Base-by-base conservation (phyloP, 2,113 vertebrate species). In the Tupaia tana region DNA sequence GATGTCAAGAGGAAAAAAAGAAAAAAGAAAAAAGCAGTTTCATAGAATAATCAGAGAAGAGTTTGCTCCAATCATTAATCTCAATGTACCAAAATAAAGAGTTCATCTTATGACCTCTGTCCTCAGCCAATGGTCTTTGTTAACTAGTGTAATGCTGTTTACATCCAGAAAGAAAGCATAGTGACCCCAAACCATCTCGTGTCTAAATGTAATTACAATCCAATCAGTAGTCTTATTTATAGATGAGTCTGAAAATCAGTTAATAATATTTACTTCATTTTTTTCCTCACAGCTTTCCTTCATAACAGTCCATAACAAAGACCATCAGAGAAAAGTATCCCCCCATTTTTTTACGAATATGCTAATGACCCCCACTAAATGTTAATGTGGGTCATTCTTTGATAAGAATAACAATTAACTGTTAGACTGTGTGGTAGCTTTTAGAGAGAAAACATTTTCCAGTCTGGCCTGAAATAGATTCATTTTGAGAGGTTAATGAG, bases 401-500 rank as follows among this genome's bases (percentile, higher is more conserved):
- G 97, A 98, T 98, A 98, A 98, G 98, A 98, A 98, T 98, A 98
- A 98, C 98, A 98, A 98, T 98, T 98, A 98, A 98, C 98, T 98
- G 90, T 93, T 98, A 97, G 93, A 97, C 97, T 97, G 89, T 83
- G 9, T 97, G 96, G 97, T 98, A 97, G 97, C 98, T 98, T 98
- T 98, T 98, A 98, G 97, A 98, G 95, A 96, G 95, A 98, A 98
- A 98, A 97, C 67, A 87, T 98, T 98, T 98, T 97, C 96, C 96
- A 98, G 96, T 90, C 96, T 97, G 92, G 93, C 80, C 94, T 98
- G 98, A 97, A 98, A 98, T 98, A 97, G 98, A 98, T 98, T 98
- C 98, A 98, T 98, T 98, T 98, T 98, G 97, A 98, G 98, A 98
- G 98, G 98, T 98, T 99, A 98, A 98, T 98, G 98, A 98, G 97